These are phyloP conservation scores for Platynereis dumerilii DNA, from an alignment of 2,888 invertebrate genomes.

Conservation along the genomic window DNA sequence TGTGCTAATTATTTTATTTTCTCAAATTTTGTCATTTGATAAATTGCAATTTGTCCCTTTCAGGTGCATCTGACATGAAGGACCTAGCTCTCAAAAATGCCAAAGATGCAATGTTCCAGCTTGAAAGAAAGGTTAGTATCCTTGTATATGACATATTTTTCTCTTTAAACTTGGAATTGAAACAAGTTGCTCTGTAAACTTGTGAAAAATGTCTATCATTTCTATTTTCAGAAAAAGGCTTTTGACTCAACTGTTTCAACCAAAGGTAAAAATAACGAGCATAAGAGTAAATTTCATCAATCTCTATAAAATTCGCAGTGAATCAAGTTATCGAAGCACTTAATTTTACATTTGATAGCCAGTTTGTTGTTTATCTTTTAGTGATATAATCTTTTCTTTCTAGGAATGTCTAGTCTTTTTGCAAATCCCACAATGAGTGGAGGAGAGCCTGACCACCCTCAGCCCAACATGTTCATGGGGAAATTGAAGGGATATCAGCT, in stretches of 20 bases:
- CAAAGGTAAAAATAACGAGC: background rate
- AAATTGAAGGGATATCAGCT: slow-evolving; percentile 91
- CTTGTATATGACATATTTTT: too few relatives aligned
- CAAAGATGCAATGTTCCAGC: slow-evolving; percentile 74
- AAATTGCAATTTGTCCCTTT: too few relatives aligned
- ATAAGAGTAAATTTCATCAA: too few relatives aligned
- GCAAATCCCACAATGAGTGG: slow-evolving; percentile 60
- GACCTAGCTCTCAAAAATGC: slow-evolving; percentile 83
- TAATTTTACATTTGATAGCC: too few relatives aligned
- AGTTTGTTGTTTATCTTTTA: too few relatives aligned
- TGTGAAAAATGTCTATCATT: slow-evolving; percentile 5
- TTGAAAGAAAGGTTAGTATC: background rate
- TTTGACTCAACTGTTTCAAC: slow-evolving; percentile 41
- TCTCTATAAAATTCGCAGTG: too few relatives aligned
- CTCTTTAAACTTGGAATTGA: too few relatives aligned
- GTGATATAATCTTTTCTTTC: too few relatives aligned
- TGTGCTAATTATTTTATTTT: too few relatives aligned
- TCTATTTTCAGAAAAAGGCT: slow-evolving; percentile 45
- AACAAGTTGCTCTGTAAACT: too few relatives aligned
- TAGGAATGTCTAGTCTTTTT: slow-evolving; percentile 37
- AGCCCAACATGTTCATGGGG: slow-evolving; percentile 86
- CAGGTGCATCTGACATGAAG: slow-evolving; percentile 75
- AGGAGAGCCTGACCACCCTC: slow-evolving; percentile 77
- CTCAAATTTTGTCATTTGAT: too few relatives aligned
- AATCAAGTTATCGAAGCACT: too few relatives aligned